These are phyloP conservation scores for Camponotus vicinus DNA, from an alignment of 1,140 invertebrate species.

Conservation along the genomic window DNA sequence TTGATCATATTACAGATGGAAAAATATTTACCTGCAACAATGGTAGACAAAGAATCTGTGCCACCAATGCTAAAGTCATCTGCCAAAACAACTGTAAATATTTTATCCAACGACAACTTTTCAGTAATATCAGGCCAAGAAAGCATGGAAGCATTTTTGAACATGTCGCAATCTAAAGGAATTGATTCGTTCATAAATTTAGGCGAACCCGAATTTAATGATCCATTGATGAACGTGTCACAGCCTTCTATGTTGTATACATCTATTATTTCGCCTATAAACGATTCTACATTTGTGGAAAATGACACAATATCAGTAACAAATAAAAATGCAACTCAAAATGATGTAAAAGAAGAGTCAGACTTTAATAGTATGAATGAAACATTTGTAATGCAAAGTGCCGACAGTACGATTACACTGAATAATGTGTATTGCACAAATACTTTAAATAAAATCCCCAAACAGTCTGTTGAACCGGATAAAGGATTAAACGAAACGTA, in stretches of 20 bases:
- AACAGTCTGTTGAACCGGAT: conserved; percentile 30
- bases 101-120: conserved; percentile 57
- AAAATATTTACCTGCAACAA: conserved; percentile 43
- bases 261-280: conserved; percentile 73
- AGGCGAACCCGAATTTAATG: conserved; percentile 78
- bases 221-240: conserved; percentile 80
- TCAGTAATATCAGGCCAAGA: conserved; percentile 74
- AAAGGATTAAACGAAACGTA: conserved; percentile 58
- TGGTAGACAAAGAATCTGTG: conserved; percentile 67
- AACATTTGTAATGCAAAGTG: conserved; percentile 29
- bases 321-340: background rate
- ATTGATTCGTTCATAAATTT: conserved; percentile 82
- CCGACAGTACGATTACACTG: background rate
- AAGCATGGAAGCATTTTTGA: conserved; percentile 82
- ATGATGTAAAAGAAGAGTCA: conserved; percentile 19
- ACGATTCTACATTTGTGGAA: conserved; percentile 15
- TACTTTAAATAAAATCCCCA: conserved; percentile 60
- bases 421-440: conserved; percentile 17
- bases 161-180: conserved; percentile 81
- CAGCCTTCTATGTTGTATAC: conserved; percentile 81
- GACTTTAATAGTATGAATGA: background rate
- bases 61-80: conserved; percentile 75
- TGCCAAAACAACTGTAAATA: conserved; percentile 36
- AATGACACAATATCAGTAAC: background rate
- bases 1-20: conserved; percentile 45